Evolutionary conservation across 2,797 vertebrate species (phyloP).

Genomic region (Cossypha niveicapilla): DNA sequence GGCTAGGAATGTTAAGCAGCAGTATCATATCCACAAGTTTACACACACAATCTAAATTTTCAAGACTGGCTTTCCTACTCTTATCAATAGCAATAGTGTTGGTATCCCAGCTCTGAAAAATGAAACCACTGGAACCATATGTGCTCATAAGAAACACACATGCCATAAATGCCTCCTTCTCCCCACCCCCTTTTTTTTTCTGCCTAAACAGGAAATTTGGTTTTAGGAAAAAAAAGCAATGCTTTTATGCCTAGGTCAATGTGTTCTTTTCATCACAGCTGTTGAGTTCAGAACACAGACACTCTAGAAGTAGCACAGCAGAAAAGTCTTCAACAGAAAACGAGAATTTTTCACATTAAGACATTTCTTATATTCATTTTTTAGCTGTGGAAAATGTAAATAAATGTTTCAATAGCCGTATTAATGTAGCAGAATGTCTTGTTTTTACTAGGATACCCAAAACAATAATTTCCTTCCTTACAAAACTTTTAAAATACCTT

Average conservation of each 20-base stretch:
- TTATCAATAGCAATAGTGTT: not conserved
- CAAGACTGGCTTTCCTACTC: not conserved
- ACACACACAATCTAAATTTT: not conserved
- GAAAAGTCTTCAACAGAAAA: not conserved
- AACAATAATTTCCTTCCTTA: not conserved
- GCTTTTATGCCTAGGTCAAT: not conserved
- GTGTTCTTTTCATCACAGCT: not conserved
- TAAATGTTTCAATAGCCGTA: not conserved
- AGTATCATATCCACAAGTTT: not conserved
- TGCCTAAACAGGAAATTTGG: accelerated
- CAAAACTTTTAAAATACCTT: not conserved
- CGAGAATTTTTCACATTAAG: not conserved
- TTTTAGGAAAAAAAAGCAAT: not conserved
- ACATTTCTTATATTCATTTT: not conserved
- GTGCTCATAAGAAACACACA: not conserved
- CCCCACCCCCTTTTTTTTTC: not conserved
- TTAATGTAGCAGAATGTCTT: not conserved
- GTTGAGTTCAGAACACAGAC: not conserved
- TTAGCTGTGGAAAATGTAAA: not conserved
- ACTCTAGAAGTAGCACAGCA: not conserved
- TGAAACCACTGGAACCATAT: accelerated
- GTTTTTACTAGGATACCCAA: not conserved
- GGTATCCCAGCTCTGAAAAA: not conserved
- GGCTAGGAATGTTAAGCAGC: not conserved
- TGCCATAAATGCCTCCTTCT: not conserved